phyloP scores from a whole-genome alignment of 2,113 vertebrate species.

The Athene noctua region DNA sequence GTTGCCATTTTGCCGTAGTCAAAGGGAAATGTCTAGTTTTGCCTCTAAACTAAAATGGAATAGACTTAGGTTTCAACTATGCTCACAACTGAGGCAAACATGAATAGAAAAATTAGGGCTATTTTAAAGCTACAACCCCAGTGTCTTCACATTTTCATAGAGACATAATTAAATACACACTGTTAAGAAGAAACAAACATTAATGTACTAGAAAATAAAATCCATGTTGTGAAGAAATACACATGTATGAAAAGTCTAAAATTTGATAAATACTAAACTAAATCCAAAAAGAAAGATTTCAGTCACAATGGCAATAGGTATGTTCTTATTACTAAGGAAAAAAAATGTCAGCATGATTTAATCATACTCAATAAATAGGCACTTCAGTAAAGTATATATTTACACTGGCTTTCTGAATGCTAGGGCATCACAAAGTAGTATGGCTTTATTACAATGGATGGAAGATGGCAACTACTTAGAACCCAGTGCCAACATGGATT shows the following conservation, averaged over 20 bases:
- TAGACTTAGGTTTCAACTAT: constrained; percentile 10
- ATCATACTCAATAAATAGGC: constrained; percentile 63
- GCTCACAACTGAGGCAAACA: neutral
- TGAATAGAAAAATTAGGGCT: neutral
- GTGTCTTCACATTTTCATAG: neutral
- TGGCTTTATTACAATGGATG: constrained; percentile 78
- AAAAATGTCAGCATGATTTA: neutral
- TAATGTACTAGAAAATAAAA: constrained; percentile 20
- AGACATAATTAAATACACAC: neutral
- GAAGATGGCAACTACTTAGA: constrained; percentile 80
- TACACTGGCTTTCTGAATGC: constrained; percentile 55
- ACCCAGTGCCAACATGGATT: constrained; percentile 80
- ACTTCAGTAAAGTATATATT: constrained; percentile 69
- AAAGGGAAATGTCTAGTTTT: constrained; percentile 43
- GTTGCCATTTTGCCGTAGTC: constrained; percentile 59
- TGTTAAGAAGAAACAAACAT: constrained; percentile 1
- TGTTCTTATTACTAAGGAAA: neutral
- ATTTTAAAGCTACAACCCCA: neutral
- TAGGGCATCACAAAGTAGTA: constrained; percentile 62
- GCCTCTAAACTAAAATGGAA: constrained; percentile 47
- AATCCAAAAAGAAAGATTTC: neutral
- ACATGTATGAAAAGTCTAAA: neutral
- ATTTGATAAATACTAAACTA: neutral
- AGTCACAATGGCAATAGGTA: constrained; percentile 26
- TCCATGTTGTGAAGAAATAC: neutral